phyloP scores from a whole-genome alignment of 1,140 invertebrate species.

The Euglossa dilemma region DNA sequence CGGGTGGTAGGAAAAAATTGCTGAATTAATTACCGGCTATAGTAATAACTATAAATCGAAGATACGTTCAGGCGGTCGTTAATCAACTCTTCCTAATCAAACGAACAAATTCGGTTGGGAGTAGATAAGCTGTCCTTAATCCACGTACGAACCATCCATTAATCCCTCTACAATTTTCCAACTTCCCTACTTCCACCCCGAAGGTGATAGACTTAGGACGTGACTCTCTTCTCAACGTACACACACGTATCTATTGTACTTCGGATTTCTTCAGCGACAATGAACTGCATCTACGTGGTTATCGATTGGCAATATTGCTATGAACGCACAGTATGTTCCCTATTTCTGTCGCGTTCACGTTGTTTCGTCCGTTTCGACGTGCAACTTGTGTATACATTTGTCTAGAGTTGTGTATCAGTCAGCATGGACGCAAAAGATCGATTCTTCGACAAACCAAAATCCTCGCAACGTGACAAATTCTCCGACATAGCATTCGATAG shows the following conservation, averaged over 20 bases:
- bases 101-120: neutral
- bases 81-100: neutral
- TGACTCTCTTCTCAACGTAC: neutral
- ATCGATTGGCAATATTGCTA: constrained; percentile 8
- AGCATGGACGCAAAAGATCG: constrained; percentile 2
- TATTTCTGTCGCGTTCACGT: neutral
- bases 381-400: neutral
- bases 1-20: neutral
- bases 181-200: too few species aligned
- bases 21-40: neutral
- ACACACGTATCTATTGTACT: neutral
- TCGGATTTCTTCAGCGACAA: neutral
- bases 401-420: constrained; percentile 8
- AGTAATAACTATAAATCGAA: neutral
- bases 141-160: too few species aligned
- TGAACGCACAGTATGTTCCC: neutral
- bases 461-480: constrained; percentile 7
- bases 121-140: neutral
- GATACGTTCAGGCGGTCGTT: neutral
- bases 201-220: neutral
- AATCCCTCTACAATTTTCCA: neutral
- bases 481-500: neutral
- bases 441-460: constrained; percentile 27
- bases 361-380: neutral
- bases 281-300: neutral